These are phyloP conservation scores for Cephus sareptanus DNA, from an alignment of 2,888 invertebrate genomes.

Conservation along the genomic window DNA sequence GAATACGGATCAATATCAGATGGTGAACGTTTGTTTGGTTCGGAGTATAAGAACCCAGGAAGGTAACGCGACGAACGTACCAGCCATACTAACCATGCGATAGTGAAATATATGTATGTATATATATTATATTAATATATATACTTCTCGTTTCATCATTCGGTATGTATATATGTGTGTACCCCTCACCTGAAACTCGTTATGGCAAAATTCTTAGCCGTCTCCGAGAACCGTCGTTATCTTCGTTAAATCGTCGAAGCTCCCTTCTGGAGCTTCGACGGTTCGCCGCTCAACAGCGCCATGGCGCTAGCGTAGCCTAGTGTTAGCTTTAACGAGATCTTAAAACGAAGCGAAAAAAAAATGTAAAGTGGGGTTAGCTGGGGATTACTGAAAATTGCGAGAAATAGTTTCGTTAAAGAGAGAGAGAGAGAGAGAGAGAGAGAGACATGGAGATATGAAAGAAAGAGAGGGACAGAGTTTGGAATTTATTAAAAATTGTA, in stretches of 20 bases:
- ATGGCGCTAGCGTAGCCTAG: too few species aligned
- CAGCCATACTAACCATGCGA: too few species aligned
- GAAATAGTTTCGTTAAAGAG: not conserved
- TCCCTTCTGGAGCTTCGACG: not conserved
- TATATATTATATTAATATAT: too few species aligned
- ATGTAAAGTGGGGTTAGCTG: not conserved
- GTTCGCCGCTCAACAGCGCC: too few species aligned
- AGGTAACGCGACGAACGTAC: slow-evolving; percentile 19
- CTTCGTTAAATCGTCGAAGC: not conserved
- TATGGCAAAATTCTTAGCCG: too few species aligned
- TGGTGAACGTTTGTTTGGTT: slow-evolving; percentile 44
- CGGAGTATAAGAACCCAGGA: slow-evolving; percentile 22
- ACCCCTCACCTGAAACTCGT: too few species aligned
- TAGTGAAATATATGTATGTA: too few species aligned
- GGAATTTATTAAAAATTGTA: too few species aligned
- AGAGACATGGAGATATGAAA: not conserved
- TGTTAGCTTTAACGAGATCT: not conserved
- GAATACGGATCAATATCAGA: slow-evolving; percentile 56
- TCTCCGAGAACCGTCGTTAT: too few species aligned
- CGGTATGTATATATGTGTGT: too few species aligned
- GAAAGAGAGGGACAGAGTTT: not conserved
- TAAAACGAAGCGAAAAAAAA: not conserved
- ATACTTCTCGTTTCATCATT: too few species aligned
- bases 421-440: not conserved
- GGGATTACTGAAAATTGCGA: not conserved